These are phyloP conservation scores for Littorina saxatilis DNA, from an alignment of 1,140 invertebrate genomes.

Conservation along the genomic window DNA sequence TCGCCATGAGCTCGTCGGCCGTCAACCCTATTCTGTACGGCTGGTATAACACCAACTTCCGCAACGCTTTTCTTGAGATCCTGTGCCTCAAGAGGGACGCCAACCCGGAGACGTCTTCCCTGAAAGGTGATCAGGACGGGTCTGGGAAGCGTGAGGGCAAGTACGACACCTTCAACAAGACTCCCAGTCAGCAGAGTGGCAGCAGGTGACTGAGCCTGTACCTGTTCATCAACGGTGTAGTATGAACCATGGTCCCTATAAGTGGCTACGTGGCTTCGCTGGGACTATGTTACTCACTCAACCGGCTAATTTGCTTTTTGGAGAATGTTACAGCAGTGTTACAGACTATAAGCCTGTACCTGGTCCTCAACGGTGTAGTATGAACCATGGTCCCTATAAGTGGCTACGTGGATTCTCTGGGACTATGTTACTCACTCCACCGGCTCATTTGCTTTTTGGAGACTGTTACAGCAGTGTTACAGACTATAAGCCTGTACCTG, in stretches of 20 bases:
- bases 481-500: no score
- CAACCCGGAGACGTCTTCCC: background rate
- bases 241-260: no score
- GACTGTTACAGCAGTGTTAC: no score
- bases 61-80: conserved; percentile 46
- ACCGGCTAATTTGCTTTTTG: no score
- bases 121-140: background rate
- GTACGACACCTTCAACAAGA: background rate
- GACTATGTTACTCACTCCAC: background rate
- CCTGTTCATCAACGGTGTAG: no score
- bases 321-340: no score
- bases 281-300: no score
- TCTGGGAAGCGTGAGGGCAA: background rate
- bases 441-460: no score
- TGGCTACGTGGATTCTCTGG: background rate
- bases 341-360: no score
- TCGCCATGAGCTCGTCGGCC: conserved; percentile 78
- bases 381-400: background rate
- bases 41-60: conserved; percentile 67
- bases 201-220: background rate
- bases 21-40: conserved; percentile 64
- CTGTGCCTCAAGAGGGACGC: conserved; percentile 7
- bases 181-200: background rate
- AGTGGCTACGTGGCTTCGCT: no score
- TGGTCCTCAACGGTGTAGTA: no score